Evolutionary conservation across 2,797 vertebrate species (phyloP), one percentile per base, ranked within the genome.

Genomic region (Clamator glandarius): DNA sequence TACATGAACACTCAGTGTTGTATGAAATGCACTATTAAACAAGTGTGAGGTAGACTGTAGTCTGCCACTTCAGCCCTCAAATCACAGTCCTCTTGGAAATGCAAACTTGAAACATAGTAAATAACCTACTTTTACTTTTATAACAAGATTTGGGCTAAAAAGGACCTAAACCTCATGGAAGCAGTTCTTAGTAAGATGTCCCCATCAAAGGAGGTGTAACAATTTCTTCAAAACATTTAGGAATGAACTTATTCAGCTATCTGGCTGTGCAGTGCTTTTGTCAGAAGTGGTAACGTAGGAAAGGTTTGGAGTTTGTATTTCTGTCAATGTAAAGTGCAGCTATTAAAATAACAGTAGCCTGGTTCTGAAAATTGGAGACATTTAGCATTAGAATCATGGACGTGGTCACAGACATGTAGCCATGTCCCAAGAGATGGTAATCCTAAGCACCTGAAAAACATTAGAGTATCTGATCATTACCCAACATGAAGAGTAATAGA

Each of bases 221-320:
- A 67, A 28, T 42, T 58, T 61, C 28, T 61, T 87, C 28, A 41
- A 80, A 85, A 55, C 12, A 5, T 48, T 77, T 80, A 10, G 77
- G 73, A 75, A 39, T 54, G 23, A 35, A 35, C 0, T 0, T 54
- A 26, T 8, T 59, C 48, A 39, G 20, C 39, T 18, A 50, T 61
- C 55, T 84, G 52, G 29, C 36, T 67, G 69, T 9, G 13, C 12
- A 18, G 24, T 25, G 41, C 28, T 70, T 64, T 63, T 70, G 36
- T 67, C 59, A 52, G 46, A 52, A 80, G 33, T 51, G 41, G 75
- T 52, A n/a, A 83, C 2, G 6, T 14, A 29, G 52, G 48, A 50
- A 33, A 8, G 3, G 35, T 39, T 24, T 63, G 36, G 28, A 55
- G 26, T 55, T 74, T 85, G 15, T 68, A 41, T 69, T 31, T 33